phyloP scores from a whole-genome alignment of 30 jellyfish, hydroid and myxozoan genomes.

The Turritopsis rubra region DNA sequence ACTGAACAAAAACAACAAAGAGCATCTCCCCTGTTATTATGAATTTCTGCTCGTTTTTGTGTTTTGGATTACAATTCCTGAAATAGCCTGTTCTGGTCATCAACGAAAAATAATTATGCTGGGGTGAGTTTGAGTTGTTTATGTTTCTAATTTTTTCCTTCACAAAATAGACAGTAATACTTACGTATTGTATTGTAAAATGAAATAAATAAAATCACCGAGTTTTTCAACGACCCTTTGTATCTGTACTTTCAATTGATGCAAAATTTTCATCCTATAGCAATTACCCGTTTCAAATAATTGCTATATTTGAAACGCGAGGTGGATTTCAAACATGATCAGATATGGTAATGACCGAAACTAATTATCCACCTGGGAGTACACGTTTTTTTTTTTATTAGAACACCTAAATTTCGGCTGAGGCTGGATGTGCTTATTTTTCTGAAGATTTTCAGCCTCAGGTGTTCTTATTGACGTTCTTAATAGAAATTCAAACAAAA shows the following conservation, averaged over 20 bases:
- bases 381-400: too few species aligned
- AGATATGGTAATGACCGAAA: neutral
- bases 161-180: neutral
- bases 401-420: too few species aligned
- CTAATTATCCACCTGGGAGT: neutral
- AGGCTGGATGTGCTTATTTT: too few species aligned
- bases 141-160: neutral
- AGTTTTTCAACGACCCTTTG: neutral
- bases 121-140: neutral
- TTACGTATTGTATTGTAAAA: neutral
- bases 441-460: too few species aligned
- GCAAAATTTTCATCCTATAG: neutral
- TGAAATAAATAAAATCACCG: neutral
- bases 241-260: neutral
- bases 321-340: neutral
- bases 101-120: neutral
- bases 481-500: too few species aligned
- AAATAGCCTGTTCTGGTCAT: too few species aligned
- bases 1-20: constrained; percentile 52
- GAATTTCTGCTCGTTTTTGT: neutral
- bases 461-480: too few species aligned
- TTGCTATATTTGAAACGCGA: neutral
- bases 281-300: neutral
- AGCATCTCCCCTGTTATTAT: constrained; percentile 18
- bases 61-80: neutral